Conservation (phyloP, 2,113 vertebrate genomes). For the Columba livia region DNA sequence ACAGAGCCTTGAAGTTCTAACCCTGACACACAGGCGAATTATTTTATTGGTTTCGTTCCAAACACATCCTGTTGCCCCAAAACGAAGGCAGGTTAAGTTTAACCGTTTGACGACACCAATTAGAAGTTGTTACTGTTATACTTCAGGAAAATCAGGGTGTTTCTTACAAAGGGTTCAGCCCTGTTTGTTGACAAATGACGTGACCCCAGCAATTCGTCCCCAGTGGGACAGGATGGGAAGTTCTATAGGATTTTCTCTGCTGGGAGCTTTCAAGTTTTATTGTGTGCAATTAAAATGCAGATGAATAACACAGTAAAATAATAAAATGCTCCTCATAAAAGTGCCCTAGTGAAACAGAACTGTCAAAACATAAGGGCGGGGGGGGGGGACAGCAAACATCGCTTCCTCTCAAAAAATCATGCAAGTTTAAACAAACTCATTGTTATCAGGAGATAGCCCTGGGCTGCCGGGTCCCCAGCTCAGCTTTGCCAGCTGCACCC, state of each 20-base stretch:
- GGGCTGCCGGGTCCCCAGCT: background rate
- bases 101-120: background rate
- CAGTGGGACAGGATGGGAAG: conserved; percentile 55
- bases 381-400: background rate
- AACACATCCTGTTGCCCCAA: background rate
- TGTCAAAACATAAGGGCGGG: conserved; percentile 1
- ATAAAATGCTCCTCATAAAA: conserved; percentile 55
- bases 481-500: rapidly evolving
- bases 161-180: background rate
- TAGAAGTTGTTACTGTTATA: background rate
- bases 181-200: background rate
- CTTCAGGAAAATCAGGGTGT: background rate
- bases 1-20: no score
- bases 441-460: background rate
- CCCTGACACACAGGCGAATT: no score
- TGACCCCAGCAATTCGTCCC: conserved; percentile 21
- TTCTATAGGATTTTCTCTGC: conserved; percentile 37
- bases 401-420: conserved; percentile 30
- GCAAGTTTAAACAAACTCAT: conserved; percentile 2
- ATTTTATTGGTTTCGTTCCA: no score
- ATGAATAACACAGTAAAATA: conserved; percentile 60
- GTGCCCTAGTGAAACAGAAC: conserved; percentile 21
- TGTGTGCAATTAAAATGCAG: conserved; percentile 56
- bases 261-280: conserved; percentile 67
- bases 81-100: background rate